phyloP scores from a whole-genome alignment of 2,797 vertebrate species.

The Peromyscus melanophrys region DNA sequence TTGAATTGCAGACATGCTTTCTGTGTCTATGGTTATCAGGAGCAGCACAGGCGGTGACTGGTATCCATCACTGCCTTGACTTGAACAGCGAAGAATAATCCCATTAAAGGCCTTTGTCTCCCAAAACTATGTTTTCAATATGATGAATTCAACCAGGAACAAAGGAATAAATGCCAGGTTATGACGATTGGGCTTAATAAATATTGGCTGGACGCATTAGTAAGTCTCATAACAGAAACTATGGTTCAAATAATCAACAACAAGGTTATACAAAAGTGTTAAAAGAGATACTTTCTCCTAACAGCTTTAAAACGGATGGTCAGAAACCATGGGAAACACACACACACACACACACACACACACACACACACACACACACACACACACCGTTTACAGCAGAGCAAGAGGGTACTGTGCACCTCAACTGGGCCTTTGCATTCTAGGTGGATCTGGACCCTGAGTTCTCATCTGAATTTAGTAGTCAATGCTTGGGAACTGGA shows the following conservation, averaged over 20 bases:
- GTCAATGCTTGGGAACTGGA: constrained; percentile 76
- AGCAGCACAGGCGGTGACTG: neutral
- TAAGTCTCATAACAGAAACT: neutral
- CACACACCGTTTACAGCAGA: neutral
- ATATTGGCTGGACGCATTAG: neutral
- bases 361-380: neutral
- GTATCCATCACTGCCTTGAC: neutral
- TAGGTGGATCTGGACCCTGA: constrained; percentile 59
- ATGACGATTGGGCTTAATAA: neutral
- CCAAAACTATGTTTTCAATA: neutral
- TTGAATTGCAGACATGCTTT: neutral
- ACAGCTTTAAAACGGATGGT: neutral
- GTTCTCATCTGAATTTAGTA: constrained; percentile 77
- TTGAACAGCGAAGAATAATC: neutral
- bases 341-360: neutral
- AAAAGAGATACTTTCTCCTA: constrained; percentile 25
- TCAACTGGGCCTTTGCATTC: neutral
- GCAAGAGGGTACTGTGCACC: neutral
- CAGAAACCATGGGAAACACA: neutral
- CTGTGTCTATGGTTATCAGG: constrained; percentile 1
- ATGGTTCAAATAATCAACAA: neutral
- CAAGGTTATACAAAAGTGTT: neutral
- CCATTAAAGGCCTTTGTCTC: neutral
- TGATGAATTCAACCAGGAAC: neutral
- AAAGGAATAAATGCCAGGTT: neutral